Percentiles rank a stretch among this genome's conserved stretches.
These are phyloP conservation scores for Xyrichtys novacula DNA, from an alignment of 2,797 vertebrate species.

Conservation along the genomic window DNA sequence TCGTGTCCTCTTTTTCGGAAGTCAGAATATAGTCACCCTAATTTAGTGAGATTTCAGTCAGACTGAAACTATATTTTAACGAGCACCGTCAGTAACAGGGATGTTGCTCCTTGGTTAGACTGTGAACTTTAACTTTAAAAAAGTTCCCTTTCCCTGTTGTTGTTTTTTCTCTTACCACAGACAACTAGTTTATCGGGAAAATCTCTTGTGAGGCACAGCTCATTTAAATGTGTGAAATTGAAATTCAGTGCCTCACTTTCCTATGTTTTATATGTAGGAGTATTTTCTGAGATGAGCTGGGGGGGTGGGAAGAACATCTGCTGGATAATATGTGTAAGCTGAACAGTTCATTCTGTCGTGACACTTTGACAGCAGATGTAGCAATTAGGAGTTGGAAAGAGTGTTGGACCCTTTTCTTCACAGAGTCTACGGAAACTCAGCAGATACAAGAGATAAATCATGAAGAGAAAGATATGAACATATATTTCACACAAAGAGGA, in stretches of 20 bases:
- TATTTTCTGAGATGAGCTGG: constrained; percentile 15
- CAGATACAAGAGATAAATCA: constrained; percentile 53
- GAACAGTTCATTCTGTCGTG: constrained; percentile 39
- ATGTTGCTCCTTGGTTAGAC: too few relatives aligned
- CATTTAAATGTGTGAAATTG: neutral
- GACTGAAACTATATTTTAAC: too few relatives aligned
- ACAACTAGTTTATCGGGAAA: neutral
- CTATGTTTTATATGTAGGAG: constrained; percentile 15
- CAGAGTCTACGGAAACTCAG: constrained; percentile 5
- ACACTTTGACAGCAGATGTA: constrained; percentile 47
- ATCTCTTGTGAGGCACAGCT: neutral
- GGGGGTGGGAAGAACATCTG: constrained; percentile 13
- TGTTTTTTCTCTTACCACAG: too few relatives aligned
- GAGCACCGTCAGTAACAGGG: too few relatives aligned
- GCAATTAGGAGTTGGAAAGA: constrained; percentile 45
- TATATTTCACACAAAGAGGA: constrained; percentile 40
- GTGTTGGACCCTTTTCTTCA: constrained; percentile 17
- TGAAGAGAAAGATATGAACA: constrained; percentile 18
- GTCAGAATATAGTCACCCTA: too few relatives aligned
- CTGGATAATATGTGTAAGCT: constrained; percentile 28
- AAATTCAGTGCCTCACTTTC: neutral
- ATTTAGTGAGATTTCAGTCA: too few relatives aligned
- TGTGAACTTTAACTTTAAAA: too few relatives aligned
- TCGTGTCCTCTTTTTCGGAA: too few relatives aligned
- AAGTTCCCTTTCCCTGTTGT: too few relatives aligned